Percentiles rank a stretch among this genome's conserved stretches.
Evolutionary conservation across 2,797 vertebrate genomes (phyloP).

Genomic region (Epinephelus malabaricus): DNA sequence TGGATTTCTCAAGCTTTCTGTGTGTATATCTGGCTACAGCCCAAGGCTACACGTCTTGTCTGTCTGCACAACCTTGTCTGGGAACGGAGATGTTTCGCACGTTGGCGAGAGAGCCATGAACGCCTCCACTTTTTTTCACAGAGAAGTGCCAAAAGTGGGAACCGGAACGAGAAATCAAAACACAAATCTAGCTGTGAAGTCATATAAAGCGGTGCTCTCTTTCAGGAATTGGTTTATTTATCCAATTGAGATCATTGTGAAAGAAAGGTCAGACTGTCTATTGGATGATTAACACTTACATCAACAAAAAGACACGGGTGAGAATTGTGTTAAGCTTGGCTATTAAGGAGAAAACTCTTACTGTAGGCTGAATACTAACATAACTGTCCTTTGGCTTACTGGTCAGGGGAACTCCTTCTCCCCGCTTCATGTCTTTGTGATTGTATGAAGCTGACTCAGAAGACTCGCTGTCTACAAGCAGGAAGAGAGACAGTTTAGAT

Average conservation of each 20-base stretch:
- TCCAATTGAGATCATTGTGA: not conserved
- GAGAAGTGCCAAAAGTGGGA: slow-evolving; percentile 43
- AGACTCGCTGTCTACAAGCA: slow-evolving; percentile 57
- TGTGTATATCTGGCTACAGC: slow-evolving; percentile 60
- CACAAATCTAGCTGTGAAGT: slow-evolving; percentile 26
- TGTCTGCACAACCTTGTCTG: slow-evolving; percentile 72
- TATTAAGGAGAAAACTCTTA: too few species aligned
- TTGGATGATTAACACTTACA: slow-evolving; percentile 22
- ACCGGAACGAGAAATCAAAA: slow-evolving; percentile 41
- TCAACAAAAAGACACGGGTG: not conserved
- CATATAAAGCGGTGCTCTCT: slow-evolving; percentile 18
- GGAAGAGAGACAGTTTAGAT: slow-evolving; percentile 77
- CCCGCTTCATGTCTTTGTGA: too few species aligned
- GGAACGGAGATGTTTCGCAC: slow-evolving; percentile 63
- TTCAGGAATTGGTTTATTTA: slow-evolving; percentile 17
- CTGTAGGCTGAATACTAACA: too few species aligned
- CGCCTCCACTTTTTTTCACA: slow-evolving; percentile 47
- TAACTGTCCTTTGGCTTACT: too few species aligned
- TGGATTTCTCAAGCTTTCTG: slow-evolving; percentile 52
- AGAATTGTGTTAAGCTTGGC: not conserved
- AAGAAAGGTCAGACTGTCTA: slow-evolving; percentile 24
- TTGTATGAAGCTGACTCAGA: slow-evolving; percentile 66
- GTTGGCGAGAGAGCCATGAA: slow-evolving; percentile 29
- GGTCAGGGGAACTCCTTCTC: too few species aligned
- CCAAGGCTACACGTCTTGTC: slow-evolving; percentile 68